Evolutionary conservation across 2,888 invertebrate genomes (phyloP).

Genomic region (Papilio demoleus): DNA sequence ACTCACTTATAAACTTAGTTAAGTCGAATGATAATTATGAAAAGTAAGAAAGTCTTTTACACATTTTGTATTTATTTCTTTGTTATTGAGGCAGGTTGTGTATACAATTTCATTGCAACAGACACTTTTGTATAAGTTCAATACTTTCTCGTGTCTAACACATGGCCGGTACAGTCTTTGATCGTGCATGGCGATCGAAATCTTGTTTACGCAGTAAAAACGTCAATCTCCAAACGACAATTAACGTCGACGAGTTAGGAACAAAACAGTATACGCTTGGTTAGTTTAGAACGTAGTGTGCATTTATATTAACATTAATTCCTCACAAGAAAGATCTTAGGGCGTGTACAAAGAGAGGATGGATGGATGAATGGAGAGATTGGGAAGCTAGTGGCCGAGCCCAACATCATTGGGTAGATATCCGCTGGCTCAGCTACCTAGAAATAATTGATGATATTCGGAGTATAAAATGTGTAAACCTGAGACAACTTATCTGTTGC

Average conservation of each 20-base stretch:
- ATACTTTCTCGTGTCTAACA: slow-evolving; percentile 37
- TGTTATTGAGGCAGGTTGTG: slow-evolving; percentile 16
- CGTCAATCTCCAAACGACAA: slow-evolving; percentile 37
- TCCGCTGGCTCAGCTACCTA: too few relatives aligned
- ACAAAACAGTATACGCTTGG: slow-evolving; percentile 27
- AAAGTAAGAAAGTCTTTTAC: too few relatives aligned
- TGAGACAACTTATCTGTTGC: too few relatives aligned
- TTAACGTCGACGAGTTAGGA: slow-evolving; percentile 28
- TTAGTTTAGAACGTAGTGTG: background rate
- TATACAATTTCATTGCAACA: slow-evolving; percentile 7
- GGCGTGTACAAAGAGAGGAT: too few relatives aligned
- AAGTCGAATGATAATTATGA: too few relatives aligned
- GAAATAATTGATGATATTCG: too few relatives aligned
- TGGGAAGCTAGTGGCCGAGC: too few relatives aligned
- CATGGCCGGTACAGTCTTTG: slow-evolving; percentile 45
- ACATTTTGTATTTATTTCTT: background rate
- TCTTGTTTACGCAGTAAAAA: slow-evolving; percentile 48
- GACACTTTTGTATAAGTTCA: slow-evolving; percentile 10
- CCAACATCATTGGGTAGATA: too few relatives aligned
- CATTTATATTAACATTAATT: background rate
- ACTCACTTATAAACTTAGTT: too few relatives aligned
- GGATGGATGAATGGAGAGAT: too few relatives aligned
- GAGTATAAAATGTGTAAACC: too few relatives aligned
- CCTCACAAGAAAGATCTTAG: too few relatives aligned
- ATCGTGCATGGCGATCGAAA: slow-evolving; percentile 41